Evolutionary conservation across 2,888 invertebrate genomes (phyloP).

Genomic region (Scaptomyza polygonia): DNA sequence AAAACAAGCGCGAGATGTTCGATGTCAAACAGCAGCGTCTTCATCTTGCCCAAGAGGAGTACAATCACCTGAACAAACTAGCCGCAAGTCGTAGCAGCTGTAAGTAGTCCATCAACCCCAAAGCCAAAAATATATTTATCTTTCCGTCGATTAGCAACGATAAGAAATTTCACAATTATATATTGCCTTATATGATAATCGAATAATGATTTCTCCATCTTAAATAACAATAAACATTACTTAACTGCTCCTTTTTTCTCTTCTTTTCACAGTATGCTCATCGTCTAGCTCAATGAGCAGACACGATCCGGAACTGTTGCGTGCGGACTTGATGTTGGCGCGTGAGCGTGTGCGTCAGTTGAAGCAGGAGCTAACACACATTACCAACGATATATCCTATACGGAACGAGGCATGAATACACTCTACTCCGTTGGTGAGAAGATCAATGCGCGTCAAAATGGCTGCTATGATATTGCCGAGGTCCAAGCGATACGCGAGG

Average conservation of each 20-base stretch:
- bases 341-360: constrained; percentile 94
- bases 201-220: background rate
- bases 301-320: constrained; percentile 96
- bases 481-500: constrained; percentile 97
- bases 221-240: background rate
- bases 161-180: constrained; percentile 31
- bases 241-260: constrained; percentile 56
- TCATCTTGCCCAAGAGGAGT: constrained; percentile 97
- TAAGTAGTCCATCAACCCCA: constrained; percentile 85
- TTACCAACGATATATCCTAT: constrained; percentile 94
- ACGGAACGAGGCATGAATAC: constrained; percentile 97
- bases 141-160: constrained; percentile 14
- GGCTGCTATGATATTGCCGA: constrained; percentile 96
- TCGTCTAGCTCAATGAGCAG: constrained; percentile 95
- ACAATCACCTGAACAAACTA: constrained; percentile 94
- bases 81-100: constrained; percentile 95
- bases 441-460: constrained; percentile 91
- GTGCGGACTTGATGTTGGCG: constrained; percentile 95
- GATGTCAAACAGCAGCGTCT: constrained; percentile 97
- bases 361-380: constrained; percentile 95
- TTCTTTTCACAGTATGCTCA: constrained; percentile 89
- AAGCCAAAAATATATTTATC: background rate
- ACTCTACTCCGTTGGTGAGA: constrained; percentile 88
- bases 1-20: constrained; percentile 98
- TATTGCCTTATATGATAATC: constrained; percentile 16